Percentiles rank a stretch among this genome's conserved stretches.
Conservation (phyloP, 2,113 vertebrate species). For the Pangasianodon hypophthalmus region DNA sequence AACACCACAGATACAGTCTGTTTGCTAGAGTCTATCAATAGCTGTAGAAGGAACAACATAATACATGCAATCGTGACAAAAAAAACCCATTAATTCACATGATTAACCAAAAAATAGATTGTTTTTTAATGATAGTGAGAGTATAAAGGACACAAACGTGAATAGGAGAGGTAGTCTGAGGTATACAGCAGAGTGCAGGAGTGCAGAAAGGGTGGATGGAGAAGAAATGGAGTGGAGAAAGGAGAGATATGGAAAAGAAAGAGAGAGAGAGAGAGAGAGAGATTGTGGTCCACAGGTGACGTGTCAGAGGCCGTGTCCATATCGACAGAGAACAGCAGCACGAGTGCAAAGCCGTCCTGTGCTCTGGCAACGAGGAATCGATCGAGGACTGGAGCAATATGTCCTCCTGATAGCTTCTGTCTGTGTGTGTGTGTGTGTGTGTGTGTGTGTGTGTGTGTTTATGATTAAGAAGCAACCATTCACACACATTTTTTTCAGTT, state of each 20-base stretch:
- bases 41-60: neutral
- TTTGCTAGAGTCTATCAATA: neutral
- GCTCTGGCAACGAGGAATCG: slow-evolving; percentile 62
- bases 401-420: slow-evolving; percentile 34
- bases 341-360: slow-evolving; percentile 54
- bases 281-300: neutral
- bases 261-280: neutral
- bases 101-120: neutral
- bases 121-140: no score
- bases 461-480: neutral
- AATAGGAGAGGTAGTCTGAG: neutral
- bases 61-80: neutral
- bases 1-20: neutral
- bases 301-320: slow-evolving; percentile 40
- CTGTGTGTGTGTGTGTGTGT: slow-evolving; percentile 12
- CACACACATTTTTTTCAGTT: neutral
- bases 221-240: slow-evolving; percentile 5
- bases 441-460: slow-evolving; percentile 26
- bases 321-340: slow-evolving; percentile 61
- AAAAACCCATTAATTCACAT: neutral
- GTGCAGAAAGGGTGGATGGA: neutral
- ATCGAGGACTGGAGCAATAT: slow-evolving; percentile 60
- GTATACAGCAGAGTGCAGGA: neutral
- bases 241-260: neutral
- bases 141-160: neutral